phyloP scores from a whole-genome alignment of 1,140 invertebrate species.

The Myzus persicae region DNA sequence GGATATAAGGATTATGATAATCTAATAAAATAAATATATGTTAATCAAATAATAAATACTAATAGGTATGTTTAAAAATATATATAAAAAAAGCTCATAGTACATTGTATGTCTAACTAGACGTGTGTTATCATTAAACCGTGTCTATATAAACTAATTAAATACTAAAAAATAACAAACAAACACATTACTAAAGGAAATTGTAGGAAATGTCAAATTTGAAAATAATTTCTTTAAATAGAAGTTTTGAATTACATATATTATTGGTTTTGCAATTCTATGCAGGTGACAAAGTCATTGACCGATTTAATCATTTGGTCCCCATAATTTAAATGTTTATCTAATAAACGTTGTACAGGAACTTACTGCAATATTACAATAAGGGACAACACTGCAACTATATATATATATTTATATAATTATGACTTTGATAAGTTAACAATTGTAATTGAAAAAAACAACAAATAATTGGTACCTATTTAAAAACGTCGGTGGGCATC shows the following conservation, averaged over 20 bases:
- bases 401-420: background rate
- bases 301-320: constrained; percentile 21
- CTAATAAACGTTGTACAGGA: background rate
- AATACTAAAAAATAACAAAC: background rate
- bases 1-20: background rate
- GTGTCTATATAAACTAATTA: background rate
- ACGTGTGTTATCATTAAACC: background rate
- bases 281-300: background rate
- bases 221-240: background rate
- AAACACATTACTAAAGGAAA: background rate
- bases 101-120: background rate
- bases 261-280: background rate
- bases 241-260: constrained; percentile 17
- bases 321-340: background rate
- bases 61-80: background rate
- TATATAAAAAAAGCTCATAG: background rate
- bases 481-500: background rate
- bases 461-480: background rate
- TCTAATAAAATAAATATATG: background rate
- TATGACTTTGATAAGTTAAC: background rate
- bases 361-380: background rate
- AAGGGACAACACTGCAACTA: background rate
- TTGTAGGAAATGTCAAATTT: background rate
- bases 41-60: background rate
- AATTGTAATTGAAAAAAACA: background rate